Evolutionary conservation across 2,113 vertebrate genomes (phyloP), one percentile per base, ranked within the genome.

Genomic region (Tenebrosternarchus preto): DNA sequence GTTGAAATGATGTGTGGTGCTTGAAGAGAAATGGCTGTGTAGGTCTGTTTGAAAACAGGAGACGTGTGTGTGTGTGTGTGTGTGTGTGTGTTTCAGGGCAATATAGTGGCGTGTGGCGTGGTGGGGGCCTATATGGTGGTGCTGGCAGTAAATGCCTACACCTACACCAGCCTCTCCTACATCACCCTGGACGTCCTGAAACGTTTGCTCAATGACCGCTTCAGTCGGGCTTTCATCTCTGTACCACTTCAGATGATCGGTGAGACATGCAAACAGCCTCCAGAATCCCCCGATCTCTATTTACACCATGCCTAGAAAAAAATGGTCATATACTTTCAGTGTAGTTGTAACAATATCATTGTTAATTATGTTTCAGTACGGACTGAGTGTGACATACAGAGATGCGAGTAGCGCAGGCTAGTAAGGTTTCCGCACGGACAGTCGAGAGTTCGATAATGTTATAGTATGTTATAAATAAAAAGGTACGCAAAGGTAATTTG

Each of bases 111-210:
- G 0, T 98, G 95, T 78, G 96, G 93, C 0, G 50, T 95, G 1
- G 80, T 95, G 1, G 98, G 98, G 0, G 94, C 92, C 0, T 97
- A 99, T 0, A 82, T 92, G 0, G 90, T 97, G 27, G 39, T 98
- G 25, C 87, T 99, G 73, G 95, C 95, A 0, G 53, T 95, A 66
- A 92, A 94, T 79, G 93, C 94, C 76, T 99, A 95, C 12, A n/a
- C 93, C n/a, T 95, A 94, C 88, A 97, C 97, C 63, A 97, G 95
- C 85, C 94, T 99, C 22, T 94, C 97, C 78, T 96, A 94, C 86
- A 94, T 99, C 88, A 93, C 95, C 0, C 88, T 97, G 73, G 93
- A 98, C 60, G 63, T 97, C 53, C 95, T 99, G 84, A 95, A 95
- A 77, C 95, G 96, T 72, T 81, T 96, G 15, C 93, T 98, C 76